These are phyloP conservation scores for Aelia acuminata DNA, from an alignment of 2,888 invertebrate genomes.

Conservation along the genomic window DNA sequence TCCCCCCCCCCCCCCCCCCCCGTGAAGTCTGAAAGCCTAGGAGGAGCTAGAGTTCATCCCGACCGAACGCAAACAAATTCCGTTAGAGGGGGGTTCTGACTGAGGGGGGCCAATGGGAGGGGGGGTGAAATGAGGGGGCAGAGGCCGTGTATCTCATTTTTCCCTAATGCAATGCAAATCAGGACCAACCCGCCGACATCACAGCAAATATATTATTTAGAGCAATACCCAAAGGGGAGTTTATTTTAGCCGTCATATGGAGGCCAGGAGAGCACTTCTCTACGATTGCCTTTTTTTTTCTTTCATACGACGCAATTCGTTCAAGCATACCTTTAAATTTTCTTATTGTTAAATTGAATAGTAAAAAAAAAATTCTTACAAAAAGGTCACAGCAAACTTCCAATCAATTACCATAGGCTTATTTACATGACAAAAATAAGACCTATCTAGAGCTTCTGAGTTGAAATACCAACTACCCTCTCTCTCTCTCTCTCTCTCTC, in stretches of 20 bases:
- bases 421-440: too few species aligned
- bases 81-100: neutral
- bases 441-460: too few species aligned
- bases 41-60: slow-evolving; percentile 14
- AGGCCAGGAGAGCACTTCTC: neutral
- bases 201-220: slow-evolving; percentile 48
- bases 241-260: slow-evolving; percentile 32
- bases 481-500: too few species aligned
- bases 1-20: too few species aligned
- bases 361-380: too few species aligned
- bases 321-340: neutral
- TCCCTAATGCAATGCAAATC: slow-evolving; percentile 48
- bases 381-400: too few species aligned
- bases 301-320: neutral
- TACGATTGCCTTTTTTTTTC: neutral
- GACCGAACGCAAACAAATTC: slow-evolving; percentile 37
- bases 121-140: neutral
- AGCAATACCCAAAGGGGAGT: slow-evolving; percentile 6
- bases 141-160: slow-evolving; percentile 16
- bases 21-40: slow-evolving; percentile 31
- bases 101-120: too few species aligned
- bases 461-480: too few species aligned
- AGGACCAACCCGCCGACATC: slow-evolving; percentile 12
- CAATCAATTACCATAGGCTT: too few species aligned
- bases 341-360: neutral